Conservation (phyloP, 2,888 invertebrate genomes). For the Melikaiella ostensackeni region DNA sequence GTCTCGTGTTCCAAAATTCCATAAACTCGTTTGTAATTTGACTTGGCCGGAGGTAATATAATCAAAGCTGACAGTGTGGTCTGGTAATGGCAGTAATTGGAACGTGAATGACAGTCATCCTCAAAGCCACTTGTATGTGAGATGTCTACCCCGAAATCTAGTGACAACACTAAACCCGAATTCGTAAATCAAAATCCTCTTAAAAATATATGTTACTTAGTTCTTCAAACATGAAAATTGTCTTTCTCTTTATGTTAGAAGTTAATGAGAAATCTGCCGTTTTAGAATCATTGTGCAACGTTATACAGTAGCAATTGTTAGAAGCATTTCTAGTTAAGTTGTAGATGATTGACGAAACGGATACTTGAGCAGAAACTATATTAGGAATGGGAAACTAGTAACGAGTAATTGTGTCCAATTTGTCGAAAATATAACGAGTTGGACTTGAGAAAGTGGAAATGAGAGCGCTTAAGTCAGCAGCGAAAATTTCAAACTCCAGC, state of each 20-base stretch:
- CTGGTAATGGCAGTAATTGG: conserved; percentile 49
- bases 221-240: too few species aligned
- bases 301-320: neutral
- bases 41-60: neutral
- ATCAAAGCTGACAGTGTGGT: neutral
- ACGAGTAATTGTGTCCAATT: neutral
- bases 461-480: conserved; percentile 27
- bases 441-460: neutral
- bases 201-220: neutral
- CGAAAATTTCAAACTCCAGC: conserved; percentile 42
- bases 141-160: neutral
- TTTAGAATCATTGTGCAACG: too few species aligned
- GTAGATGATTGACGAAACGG: neutral
- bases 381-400: neutral
- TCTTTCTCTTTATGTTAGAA: too few species aligned
- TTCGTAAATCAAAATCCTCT: neutral
- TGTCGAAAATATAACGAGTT: conserved; percentile 13
- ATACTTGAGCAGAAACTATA: neutral
- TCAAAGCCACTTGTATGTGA: neutral
- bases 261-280: too few species aligned
- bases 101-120: conserved; percentile 33
- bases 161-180: neutral
- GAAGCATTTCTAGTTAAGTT: neutral
- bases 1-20: neutral
- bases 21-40: neutral